Evolutionary conservation across 2,888 invertebrate species (phyloP).

Genomic region (Philereme vetulata): DNA sequence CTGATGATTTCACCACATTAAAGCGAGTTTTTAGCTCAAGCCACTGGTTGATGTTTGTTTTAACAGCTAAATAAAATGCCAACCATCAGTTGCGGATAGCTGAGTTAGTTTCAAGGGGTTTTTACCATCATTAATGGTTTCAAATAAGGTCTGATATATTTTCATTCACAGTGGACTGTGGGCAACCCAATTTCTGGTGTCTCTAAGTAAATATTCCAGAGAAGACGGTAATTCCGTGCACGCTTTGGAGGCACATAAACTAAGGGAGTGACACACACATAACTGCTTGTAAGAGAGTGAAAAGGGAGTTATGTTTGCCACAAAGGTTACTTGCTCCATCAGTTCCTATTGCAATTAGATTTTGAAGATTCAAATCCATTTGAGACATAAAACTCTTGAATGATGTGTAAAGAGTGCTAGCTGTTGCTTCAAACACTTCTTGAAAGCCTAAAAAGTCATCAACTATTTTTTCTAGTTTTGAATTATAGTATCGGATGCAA

Average conservation of each 20-base stretch:
- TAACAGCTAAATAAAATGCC: conserved; percentile 31
- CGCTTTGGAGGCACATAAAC: conserved; percentile 1
- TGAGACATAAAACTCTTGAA: conserved; percentile 17
- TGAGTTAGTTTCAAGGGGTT: no score
- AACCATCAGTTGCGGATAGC: conserved; percentile 13
- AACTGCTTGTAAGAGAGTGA: neutral
- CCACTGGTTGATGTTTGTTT: conserved; percentile 32
- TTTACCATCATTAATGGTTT: conserved; percentile 1
- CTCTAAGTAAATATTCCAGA: conserved; percentile 2
- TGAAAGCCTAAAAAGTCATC: conserved; percentile 12
- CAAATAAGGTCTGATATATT: conserved; percentile 17
- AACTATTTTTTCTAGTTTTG: neutral
- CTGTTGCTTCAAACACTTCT: conserved; percentile 10
- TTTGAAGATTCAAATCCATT: conserved; percentile 14
- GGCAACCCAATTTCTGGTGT: conserved; percentile 28
- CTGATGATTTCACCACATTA: conserved; percentile 31
- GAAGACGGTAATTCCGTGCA: neutral
- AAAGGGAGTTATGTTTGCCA: neutral
- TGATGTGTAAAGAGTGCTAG: conserved; percentile 7
- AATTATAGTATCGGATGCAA: conserved; percentile 23
- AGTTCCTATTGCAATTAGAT: neutral
- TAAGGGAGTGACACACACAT: conserved; percentile 1
- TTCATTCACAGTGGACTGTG: conserved; percentile 28
- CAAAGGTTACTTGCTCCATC: neutral
- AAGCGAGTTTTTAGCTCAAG: conserved; percentile 32